phyloP scores from a whole-genome alignment of 2,888 invertebrate species.

The Oscheius sp. region DNA sequence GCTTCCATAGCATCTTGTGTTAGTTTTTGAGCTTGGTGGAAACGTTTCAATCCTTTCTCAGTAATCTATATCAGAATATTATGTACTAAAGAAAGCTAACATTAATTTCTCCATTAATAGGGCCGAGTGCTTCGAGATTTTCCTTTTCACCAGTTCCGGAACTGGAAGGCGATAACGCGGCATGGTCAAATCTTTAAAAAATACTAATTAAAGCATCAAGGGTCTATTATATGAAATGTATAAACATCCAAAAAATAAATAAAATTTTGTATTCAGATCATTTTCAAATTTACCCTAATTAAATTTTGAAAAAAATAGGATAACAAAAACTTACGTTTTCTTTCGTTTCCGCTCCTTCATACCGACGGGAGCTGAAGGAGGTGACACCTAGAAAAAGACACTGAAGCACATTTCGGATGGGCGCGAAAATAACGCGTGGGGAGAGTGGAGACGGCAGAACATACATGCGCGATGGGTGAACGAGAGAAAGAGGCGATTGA shows the following conservation, averaged over 20 bases:
- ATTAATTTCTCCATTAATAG: constrained; percentile 10
- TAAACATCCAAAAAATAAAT: neutral
- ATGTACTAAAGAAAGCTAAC: neutral
- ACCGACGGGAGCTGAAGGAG: constrained; percentile 2
- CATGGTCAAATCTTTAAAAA: constrained; percentile 9
- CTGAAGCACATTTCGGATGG: constrained; percentile 12
- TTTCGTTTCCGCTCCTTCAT: constrained; percentile 34
- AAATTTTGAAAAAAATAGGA: no score
- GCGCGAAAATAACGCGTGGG: constrained; percentile 32
- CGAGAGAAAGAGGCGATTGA: constrained; percentile 20
- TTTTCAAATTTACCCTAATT: no score
- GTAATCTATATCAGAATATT: constrained; percentile 21
- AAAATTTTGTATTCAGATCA: no score
- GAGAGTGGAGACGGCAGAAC: constrained; percentile 20
- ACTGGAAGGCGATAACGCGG: constrained; percentile 18
- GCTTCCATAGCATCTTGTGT: constrained; percentile 27
- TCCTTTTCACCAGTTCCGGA: constrained; percentile 40
- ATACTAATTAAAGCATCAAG: neutral
- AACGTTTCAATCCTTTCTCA: constrained; percentile 21
- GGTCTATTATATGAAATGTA: neutral
- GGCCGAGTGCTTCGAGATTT: constrained; percentile 20
- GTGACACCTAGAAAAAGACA: constrained; percentile 29
- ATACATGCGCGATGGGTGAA: constrained; percentile 11
- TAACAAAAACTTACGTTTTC: constrained; percentile 24
- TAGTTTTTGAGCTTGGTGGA: constrained; percentile 24